Evolutionary conservation across 2,113 vertebrate genomes (phyloP).

Genomic region (Ancistrus triradiatus): DNA sequence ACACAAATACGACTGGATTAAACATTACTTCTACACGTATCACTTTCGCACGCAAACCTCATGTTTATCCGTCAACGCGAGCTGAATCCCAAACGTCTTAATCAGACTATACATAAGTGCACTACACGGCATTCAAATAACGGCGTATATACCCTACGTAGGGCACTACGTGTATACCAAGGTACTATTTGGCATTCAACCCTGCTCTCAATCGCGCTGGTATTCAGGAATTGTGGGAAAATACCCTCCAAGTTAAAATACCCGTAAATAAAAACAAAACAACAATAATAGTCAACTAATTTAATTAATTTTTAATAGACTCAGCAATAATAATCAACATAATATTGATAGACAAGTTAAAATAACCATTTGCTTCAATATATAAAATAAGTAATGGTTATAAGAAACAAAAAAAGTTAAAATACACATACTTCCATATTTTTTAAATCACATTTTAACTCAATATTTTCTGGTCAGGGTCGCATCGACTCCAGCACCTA

Average conservation of each 20-base stretch:
- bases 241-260: constrained; percentile 14
- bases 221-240: background rate
- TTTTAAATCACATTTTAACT: too few relatives aligned
- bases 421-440: too few relatives aligned
- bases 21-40: background rate
- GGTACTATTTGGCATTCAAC: background rate
- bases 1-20: background rate
- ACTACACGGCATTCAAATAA: background rate
- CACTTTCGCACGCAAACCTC: background rate
- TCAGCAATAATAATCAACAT: too few relatives aligned
- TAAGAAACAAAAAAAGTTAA: too few relatives aligned
- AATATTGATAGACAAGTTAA: too few relatives aligned
- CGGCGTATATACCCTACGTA: background rate
- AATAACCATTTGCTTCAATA: too few relatives aligned
- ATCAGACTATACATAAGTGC: background rate
- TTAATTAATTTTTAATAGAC: too few relatives aligned
- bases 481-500: too few relatives aligned
- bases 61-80: background rate
- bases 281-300: too few relatives aligned
- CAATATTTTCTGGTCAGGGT: too few relatives aligned
- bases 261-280: too few relatives aligned
- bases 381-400: too few relatives aligned
- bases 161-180: background rate
- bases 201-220: background rate
- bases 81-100: background rate